Evolutionary conservation across 2,888 invertebrate genomes (phyloP), one percentile per base, ranked within the genome.

Genomic region (Dynastes tityus): DNA sequence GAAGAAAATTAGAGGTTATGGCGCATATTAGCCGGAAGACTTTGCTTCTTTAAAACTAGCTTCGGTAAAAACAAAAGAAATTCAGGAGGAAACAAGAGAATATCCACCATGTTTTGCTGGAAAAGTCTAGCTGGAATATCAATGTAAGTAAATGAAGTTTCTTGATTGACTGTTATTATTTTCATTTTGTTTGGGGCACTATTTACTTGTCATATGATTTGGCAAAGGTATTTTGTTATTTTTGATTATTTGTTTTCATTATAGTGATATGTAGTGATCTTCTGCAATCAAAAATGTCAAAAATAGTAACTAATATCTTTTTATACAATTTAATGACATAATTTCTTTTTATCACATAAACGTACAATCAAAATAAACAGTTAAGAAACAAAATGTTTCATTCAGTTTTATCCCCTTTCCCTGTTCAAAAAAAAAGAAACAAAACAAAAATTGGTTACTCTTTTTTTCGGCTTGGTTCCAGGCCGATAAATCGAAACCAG

Each of bases 1-100:
- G 22, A 27, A 51, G 40, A 11, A 45, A 45, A 74, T 61, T 74
- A 45, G 73, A 74, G 73, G 73, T 74, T 74, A 74, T 74, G 73
- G 55, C n/a, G 6, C 61, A 40, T n/a, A 29, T 22, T 22, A 58
- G 22, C 55, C 55, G 55, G 37, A 9, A 16, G 27, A 29, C 27
- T 61, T 61, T 49, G 27, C 16, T 11, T 22, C 22, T 68, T 68
- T 68, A 27, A 74, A 37, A 5, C 32, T 37, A 5, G 32, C 5
- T 37, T 37, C 5, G 32, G 32, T 37, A 37, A 37, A 37, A 4
- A 37, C 5, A 37, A 37, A 37, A 61, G 22, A 45, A 16, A 5
- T 6, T 3, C 27, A 61, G 16, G 32, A 27, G 27, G 29, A 58
- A 27, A 45, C 9, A 22, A 45, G 61, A 45, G 61, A 32, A 3